Conservation (phyloP, 2,113 vertebrate species). For the Hypocryptadius cinnamomeus region DNA sequence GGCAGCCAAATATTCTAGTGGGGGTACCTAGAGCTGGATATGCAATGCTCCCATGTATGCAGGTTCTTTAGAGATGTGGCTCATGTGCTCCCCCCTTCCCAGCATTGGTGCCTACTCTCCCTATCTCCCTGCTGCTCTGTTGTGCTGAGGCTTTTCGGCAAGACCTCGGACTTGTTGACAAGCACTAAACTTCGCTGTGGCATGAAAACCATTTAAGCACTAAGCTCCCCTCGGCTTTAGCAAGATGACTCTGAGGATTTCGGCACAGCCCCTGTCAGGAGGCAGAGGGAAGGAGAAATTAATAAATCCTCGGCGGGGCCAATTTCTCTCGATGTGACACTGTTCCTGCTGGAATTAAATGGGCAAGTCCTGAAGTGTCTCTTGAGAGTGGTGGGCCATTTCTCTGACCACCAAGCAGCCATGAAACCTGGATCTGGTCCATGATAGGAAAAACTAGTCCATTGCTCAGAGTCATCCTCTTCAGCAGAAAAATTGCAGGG, state of each 20-base stretch:
- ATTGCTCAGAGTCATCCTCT: fast-evolving
- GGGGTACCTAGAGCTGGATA: fast-evolving
- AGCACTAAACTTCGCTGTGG: conserved; percentile 55
- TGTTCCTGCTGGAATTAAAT: conserved; percentile 39
- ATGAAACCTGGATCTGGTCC: neutral
- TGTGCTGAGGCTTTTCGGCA: conserved; percentile 62
- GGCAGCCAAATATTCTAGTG: neutral
- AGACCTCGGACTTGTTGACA: conserved; percentile 59
- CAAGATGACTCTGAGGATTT: conserved; percentile 38
- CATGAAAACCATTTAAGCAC: conserved; percentile 73
- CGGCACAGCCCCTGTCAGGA: conserved; percentile 53
- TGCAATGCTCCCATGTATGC: fast-evolving
- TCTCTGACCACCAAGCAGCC: neutral
- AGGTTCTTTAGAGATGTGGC: neutral
- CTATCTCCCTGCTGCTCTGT: conserved; percentile 5
- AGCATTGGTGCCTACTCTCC: neutral
- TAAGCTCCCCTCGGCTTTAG: conserved; percentile 66
- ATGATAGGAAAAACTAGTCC: neutral
- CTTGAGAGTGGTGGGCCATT: neutral
- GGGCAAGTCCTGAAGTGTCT: neutral
- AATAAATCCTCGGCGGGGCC: conserved; percentile 64
- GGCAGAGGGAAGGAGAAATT: conserved; percentile 55
- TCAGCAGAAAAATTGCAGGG: neutral
- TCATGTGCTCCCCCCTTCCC: neutral
- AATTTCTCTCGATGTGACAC: conserved; percentile 24